phyloP scores from a whole-genome alignment of 2,888 invertebrate species.

The Rhingia rostrata region DNA sequence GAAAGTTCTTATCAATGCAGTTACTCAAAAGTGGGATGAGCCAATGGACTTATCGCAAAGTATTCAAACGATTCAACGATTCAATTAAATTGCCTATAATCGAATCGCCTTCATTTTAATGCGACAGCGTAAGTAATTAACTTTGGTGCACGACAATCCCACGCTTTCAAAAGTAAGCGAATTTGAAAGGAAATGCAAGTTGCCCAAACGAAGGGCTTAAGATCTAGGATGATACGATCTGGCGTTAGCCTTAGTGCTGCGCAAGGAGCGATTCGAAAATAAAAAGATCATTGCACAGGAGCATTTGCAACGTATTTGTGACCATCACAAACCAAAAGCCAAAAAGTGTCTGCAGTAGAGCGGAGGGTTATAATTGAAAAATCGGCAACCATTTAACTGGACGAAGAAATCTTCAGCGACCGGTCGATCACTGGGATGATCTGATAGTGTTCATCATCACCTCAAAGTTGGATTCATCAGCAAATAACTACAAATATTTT shows the following conservation, averaged over 20 bases:
- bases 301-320: not conserved
- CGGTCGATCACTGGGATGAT: conserved; percentile 30
- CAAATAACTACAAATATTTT: no score
- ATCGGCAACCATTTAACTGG: conserved; percentile 12
- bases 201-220: not conserved
- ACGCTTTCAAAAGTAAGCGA: not conserved
- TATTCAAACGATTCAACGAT: not conserved
- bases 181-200: not conserved
- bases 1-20: no score
- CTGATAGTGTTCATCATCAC: not conserved
- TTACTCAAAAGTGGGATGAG: not conserved
- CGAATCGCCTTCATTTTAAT: not conserved
- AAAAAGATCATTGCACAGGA: conserved; percentile 1
- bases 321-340: not conserved
- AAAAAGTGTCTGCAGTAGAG: conserved; percentile 11
- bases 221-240: conserved; percentile 9
- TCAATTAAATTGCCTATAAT: not conserved
- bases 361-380: conserved; percentile 17
- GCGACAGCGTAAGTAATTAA: not conserved
- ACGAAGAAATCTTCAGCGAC: conserved; percentile 7
- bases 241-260: not conserved
- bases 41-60: not conserved
- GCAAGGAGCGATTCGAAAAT: conserved; percentile 6
- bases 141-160: not conserved
- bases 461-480: conserved; percentile 2